Evolutionary conservation across 2,888 invertebrate genomes (phyloP).

Genomic region (Cataglyphis albicans): DNA sequence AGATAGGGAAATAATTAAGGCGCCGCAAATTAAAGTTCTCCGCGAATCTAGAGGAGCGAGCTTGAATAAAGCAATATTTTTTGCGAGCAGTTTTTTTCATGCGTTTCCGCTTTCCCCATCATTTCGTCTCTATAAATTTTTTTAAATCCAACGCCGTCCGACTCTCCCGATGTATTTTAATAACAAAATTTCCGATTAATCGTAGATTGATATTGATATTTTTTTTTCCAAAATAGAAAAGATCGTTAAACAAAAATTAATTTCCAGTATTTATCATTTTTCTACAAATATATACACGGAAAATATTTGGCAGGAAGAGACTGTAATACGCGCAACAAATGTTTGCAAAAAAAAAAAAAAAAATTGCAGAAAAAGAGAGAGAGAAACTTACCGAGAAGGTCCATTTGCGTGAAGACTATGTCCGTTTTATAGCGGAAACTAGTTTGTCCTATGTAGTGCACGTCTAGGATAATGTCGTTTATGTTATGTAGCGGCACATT

Average conservation of each 20-base stretch:
- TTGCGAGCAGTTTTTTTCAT: conserved; percentile 23
- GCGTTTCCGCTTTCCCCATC: neutral
- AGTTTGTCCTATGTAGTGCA: conserved; percentile 85
- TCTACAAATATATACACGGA: too few relatives aligned
- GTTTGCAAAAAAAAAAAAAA: neutral
- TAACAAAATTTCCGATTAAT: neutral
- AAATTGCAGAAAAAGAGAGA: neutral
- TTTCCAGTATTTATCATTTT: neutral
- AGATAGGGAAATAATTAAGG: conserved; percentile 55
- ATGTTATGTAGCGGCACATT: conserved; percentile 52
- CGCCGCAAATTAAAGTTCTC: conserved; percentile 48
- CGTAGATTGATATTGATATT: neutral
- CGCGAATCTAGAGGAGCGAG: conserved; percentile 17
- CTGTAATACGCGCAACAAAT: neutral
- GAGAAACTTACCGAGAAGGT: conserved; percentile 84
- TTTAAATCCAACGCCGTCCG: neutral
- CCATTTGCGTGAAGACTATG: conserved; percentile 86
- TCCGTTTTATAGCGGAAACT: conserved; percentile 86
- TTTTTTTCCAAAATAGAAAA: neutral
- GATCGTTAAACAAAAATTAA: neutral
- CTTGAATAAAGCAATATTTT: conserved; percentile 30
- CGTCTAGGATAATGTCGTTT: conserved; percentile 83
- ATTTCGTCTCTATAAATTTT: conserved; percentile 13
- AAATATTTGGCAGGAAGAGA: neutral
- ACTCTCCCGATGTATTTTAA: neutral